A percentile compares a stretch with the other conserved stretches of the same genome.
Evolutionary conservation across 2,797 vertebrate genomes (phyloP).

Genomic region (Sorex maritimensis): DNA sequence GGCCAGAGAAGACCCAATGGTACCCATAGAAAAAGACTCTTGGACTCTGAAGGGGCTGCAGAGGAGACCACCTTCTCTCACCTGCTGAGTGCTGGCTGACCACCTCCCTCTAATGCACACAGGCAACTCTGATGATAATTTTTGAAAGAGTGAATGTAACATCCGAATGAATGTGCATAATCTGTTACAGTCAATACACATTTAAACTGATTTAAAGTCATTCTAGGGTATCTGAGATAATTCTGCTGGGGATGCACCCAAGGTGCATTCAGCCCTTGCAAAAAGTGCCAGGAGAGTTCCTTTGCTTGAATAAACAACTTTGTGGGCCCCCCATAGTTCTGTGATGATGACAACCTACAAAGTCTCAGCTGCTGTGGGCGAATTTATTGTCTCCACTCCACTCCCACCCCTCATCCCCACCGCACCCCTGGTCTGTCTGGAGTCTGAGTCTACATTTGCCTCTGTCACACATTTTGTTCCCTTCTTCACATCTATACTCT

Average conservation of each 20-base stretch:
- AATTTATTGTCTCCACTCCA: too few relatives aligned
- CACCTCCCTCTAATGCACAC: not conserved
- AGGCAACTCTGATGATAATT: not conserved
- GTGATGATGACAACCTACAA: not conserved
- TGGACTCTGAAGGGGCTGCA: not conserved
- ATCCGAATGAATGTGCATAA: not conserved
- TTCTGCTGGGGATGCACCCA: not conserved
- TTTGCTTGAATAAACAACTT: not conserved
- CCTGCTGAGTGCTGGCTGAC: rapidly evolving
- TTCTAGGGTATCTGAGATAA: not conserved
- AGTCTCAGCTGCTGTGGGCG: not conserved
- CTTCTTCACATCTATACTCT: rapidly evolving
- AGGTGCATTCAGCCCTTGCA: not conserved
- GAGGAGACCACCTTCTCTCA: not conserved
- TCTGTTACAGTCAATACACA: not conserved
- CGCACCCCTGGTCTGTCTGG: too few relatives aligned
- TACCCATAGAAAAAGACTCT: not conserved
- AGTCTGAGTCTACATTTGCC: not conserved
- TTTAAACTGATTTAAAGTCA: not conserved
- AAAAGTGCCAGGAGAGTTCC: not conserved
- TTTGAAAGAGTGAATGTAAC: not conserved
- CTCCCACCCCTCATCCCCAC: too few relatives aligned
- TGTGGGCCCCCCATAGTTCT: not conserved
- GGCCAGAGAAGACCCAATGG: not conserved
- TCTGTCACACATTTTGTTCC: not conserved